phyloP scores from a whole-genome alignment of 2,888 invertebrate species.

The Thymelicus sylvestris region DNA sequence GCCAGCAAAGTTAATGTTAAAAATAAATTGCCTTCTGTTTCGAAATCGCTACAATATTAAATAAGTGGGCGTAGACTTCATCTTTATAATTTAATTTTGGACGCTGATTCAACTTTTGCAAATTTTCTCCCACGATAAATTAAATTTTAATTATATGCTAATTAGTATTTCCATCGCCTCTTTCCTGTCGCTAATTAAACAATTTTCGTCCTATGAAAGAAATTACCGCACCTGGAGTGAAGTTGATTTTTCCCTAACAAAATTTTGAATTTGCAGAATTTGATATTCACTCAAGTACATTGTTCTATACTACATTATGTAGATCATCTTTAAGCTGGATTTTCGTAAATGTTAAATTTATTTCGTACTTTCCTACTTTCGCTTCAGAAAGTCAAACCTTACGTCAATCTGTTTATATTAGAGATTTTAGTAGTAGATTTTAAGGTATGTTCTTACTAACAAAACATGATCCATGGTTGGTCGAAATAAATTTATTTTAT shows the following conservation, averaged over 20 bases:
- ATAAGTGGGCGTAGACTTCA: too few species aligned
- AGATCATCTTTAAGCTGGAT: constrained; percentile 22
- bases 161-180: constrained; percentile 6
- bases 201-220: constrained; percentile 16
- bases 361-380: not conserved
- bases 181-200: constrained; percentile 2
- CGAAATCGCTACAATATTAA: too few species aligned
- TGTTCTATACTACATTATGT: constrained; percentile 20
- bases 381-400: too few species aligned
- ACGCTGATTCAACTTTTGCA: not conserved
- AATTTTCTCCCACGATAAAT: not conserved
- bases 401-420: too few species aligned
- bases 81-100: not conserved
- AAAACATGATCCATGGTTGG: too few species aligned
- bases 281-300: constrained; percentile 7
- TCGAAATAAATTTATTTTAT: too few species aligned
- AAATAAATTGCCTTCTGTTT: too few species aligned
- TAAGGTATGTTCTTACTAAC: too few species aligned
- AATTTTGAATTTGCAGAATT: not conserved
- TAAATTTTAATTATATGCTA: constrained; percentile 11
- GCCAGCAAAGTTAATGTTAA: too few species aligned
- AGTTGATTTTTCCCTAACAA: constrained; percentile 9
- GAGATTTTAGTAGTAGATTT: too few species aligned
- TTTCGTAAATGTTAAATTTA: not conserved
- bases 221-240: constrained; percentile 16